Evolutionary conservation across 2,113 vertebrate species (phyloP).

Genomic region (Vulpes vulpes): DNA sequence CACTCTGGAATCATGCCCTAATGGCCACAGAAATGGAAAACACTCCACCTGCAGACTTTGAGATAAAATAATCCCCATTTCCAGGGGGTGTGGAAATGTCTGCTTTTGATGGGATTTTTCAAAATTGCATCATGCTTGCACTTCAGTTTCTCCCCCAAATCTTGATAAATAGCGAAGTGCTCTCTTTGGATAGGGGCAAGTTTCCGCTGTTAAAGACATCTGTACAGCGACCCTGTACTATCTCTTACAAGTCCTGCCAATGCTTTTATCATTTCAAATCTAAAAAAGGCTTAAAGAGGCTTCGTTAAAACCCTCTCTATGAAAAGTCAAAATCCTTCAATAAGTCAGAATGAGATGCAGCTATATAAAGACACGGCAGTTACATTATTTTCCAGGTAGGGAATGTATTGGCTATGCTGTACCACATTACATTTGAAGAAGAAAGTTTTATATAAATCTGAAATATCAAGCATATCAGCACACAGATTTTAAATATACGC

Average conservation of each 20-base stretch:
- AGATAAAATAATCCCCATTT: slow-evolving; percentile 46
- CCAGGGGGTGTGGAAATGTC: slow-evolving; percentile 30
- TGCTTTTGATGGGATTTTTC: slow-evolving; percentile 66
- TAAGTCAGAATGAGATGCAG: slow-evolving; percentile 69
- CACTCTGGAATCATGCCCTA: not conserved
- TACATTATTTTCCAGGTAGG: slow-evolving; percentile 63
- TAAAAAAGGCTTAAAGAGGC: slow-evolving; percentile 69
- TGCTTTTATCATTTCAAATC: slow-evolving; percentile 79
- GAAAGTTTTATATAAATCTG: slow-evolving; percentile 31
- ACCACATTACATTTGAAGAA: slow-evolving; percentile 30
- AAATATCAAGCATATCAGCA: not conserved
- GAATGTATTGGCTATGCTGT: slow-evolving; percentile 35
- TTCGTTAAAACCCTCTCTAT: slow-evolving; percentile 72
- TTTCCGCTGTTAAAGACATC: slow-evolving; percentile 53
- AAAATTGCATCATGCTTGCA: slow-evolving; percentile 60
- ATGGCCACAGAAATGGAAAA: slow-evolving; percentile 57
- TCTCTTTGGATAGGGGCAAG: slow-evolving; percentile 59
- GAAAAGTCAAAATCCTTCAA: slow-evolving; percentile 72
- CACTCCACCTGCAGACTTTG: slow-evolving; percentile 21
- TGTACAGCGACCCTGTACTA: not conserved
- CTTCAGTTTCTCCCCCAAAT: slow-evolving; percentile 65
- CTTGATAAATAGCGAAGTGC: slow-evolving; percentile 60
- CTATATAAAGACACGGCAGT: slow-evolving; percentile 64
- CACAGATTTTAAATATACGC: slow-evolving; percentile 10
- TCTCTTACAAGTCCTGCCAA: slow-evolving; percentile 55